phyloP scores from a whole-genome alignment of 2,888 invertebrate genomes.

The Ferdinandea cuprea region DNA sequence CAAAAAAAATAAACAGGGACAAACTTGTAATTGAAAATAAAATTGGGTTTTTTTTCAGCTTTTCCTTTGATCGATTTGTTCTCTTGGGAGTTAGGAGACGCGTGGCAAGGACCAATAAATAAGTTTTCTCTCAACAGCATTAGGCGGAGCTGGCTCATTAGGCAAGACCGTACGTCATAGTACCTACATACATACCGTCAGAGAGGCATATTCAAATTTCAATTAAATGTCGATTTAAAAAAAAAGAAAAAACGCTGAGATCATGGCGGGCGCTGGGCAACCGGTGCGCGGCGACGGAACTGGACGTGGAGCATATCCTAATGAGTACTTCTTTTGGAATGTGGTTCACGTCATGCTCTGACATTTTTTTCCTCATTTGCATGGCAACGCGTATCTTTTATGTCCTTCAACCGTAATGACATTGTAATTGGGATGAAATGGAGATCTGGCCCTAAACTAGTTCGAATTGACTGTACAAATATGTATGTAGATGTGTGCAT shows the following conservation, averaged over 20 bases:
- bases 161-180: constrained; percentile 25
- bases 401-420: constrained; percentile 52
- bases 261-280: constrained; percentile 20
- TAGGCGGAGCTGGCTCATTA: constrained; percentile 48
- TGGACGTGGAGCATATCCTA: constrained; percentile 23
- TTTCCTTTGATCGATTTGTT: constrained; percentile 60
- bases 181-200: constrained; percentile 16
- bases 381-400: constrained; percentile 25
- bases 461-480: constrained; percentile 7
- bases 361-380: constrained; percentile 47
- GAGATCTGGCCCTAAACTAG: constrained; percentile 25
- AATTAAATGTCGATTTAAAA: constrained; percentile 69
- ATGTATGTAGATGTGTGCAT: constrained; percentile 2
- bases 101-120: background rate
- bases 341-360: constrained; percentile 51
- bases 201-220: constrained; percentile 66
- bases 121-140: constrained; percentile 15
- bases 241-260: constrained; percentile 28
- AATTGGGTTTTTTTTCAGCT: constrained; percentile 55
- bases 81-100: background rate
- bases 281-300: constrained; percentile 11
- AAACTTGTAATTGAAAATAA: constrained; percentile 70
- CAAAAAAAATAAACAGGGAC: constrained; percentile 31
- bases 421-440: constrained; percentile 67
- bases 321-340: constrained; percentile 37